phyloP scores from a whole-genome alignment of 2,888 invertebrate genomes.

The Dermolepida albohirtum region DNA sequence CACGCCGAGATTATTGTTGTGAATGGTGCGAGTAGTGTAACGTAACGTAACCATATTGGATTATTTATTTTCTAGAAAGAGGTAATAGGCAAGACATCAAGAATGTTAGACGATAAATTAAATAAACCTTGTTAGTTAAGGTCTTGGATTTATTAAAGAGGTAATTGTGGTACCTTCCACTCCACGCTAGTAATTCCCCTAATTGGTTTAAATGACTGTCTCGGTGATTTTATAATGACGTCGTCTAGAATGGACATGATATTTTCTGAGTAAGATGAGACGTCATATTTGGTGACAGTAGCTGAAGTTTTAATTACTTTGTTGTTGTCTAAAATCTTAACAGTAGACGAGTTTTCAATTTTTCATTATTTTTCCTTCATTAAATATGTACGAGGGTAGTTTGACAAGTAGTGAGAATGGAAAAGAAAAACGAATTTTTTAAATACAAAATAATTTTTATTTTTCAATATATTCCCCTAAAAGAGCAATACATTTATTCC shows the following conservation, averaged over 20 bases:
- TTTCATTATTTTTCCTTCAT: no score
- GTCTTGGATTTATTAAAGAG: slow-evolving; percentile 27
- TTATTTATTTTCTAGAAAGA: slow-evolving; percentile 5
- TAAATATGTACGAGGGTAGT: no score
- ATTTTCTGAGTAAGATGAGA: slow-evolving; percentile 3
- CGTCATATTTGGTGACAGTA: no score
- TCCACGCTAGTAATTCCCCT: slow-evolving; percentile 5
- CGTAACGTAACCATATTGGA: background rate
- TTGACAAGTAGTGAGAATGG: no score
- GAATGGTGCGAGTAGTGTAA: background rate
- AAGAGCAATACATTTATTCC: no score
- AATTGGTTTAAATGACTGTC: slow-evolving; percentile 26
- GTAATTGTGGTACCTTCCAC: slow-evolving; percentile 27
- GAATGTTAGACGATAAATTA: slow-evolving; percentile 23
- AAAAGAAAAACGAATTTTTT: no score
- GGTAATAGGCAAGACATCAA: no score
- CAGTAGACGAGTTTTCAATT: no score
- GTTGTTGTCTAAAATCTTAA: no score
- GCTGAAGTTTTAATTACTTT: no score
- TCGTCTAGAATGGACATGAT: background rate
- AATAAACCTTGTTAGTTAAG: slow-evolving; percentile 8
- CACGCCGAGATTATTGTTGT: slow-evolving; percentile 3
- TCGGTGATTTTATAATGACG: slow-evolving; percentile 10
- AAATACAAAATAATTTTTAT: no score
- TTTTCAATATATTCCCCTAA: no score